A percentile compares a stretch with the other conserved stretches of the same genome.
Evolutionary conservation across 2,113 vertebrate species (phyloP).

Genomic region (Conger conger): DNA sequence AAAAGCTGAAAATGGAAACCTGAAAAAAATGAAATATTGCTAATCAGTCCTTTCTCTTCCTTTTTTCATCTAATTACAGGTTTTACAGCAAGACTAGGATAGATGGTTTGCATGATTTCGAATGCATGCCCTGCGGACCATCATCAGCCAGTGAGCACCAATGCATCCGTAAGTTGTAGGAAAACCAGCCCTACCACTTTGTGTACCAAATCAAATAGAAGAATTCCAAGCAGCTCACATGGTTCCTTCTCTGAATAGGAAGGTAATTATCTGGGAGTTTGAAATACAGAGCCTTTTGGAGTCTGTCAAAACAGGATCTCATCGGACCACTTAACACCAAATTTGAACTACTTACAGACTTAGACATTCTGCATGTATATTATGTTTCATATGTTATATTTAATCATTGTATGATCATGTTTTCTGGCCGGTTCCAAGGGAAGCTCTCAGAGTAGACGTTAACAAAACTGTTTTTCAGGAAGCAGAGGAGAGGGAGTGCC

Average conservation of each 20-base stretch:
- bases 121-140: constrained; percentile 77
- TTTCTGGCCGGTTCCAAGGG: neutral
- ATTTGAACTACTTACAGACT: neutral
- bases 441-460: constrained; percentile 1
- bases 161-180: constrained; percentile 53
- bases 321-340: neutral
- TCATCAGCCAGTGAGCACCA: constrained; percentile 61
- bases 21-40: neutral
- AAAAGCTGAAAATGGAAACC: neutral
- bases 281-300: neutral
- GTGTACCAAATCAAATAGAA: neutral
- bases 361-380: too few species aligned
- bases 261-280: neutral
- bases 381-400: neutral
- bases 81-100: constrained; percentile 77
- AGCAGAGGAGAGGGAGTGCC: constrained; percentile 54
- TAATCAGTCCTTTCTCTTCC: neutral
- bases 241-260: neutral
- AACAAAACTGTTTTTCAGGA: constrained; percentile 58
- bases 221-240: neutral
- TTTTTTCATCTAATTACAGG: constrained; percentile 46
- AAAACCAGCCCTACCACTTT: neutral
- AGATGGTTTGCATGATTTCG: constrained; percentile 74
- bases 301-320: neutral
- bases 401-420: too few species aligned